phyloP scores from a whole-genome alignment of 2,113 vertebrate species.

The Grus americana region DNA sequence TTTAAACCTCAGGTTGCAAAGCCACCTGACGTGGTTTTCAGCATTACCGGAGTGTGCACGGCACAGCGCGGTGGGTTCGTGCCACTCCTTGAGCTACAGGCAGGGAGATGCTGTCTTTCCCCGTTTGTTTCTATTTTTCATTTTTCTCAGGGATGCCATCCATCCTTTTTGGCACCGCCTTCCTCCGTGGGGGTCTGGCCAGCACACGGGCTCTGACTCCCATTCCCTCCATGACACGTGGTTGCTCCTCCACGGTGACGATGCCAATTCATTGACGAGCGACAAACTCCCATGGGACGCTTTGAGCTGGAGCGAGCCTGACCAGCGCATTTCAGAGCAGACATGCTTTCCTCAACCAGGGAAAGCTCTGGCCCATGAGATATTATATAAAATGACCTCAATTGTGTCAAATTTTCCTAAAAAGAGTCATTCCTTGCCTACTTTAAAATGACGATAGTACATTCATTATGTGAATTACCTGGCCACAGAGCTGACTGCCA shows the following conservation, averaged over 20 bases:
- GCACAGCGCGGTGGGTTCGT: accelerated
- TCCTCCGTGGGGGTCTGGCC: accelerated
- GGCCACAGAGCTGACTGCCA: background rate
- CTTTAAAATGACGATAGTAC: background rate
- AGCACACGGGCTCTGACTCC: background rate
- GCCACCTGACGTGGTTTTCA: accelerated
- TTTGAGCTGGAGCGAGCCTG: background rate
- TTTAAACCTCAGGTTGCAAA: background rate
- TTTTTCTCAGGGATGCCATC: background rate
- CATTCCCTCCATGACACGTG: background rate
- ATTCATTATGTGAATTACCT: background rate
- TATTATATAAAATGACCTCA: background rate
- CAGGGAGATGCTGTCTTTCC: background rate
- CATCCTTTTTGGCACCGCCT: background rate
- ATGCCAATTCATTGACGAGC: background rate
- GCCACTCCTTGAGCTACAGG: background rate
- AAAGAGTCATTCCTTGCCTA: background rate
- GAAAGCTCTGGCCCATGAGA: background rate
- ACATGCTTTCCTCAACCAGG: background rate
- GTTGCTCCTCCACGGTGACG: accelerated
- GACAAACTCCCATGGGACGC: background rate
- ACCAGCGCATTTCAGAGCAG: background rate
- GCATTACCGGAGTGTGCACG: background rate
- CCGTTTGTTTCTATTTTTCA: background rate
- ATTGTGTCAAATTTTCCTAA: background rate